Evolutionary conservation across 2,113 vertebrate species (phyloP), one percentile per base, ranked within the genome.

Genomic region (Riparia riparia): DNA sequence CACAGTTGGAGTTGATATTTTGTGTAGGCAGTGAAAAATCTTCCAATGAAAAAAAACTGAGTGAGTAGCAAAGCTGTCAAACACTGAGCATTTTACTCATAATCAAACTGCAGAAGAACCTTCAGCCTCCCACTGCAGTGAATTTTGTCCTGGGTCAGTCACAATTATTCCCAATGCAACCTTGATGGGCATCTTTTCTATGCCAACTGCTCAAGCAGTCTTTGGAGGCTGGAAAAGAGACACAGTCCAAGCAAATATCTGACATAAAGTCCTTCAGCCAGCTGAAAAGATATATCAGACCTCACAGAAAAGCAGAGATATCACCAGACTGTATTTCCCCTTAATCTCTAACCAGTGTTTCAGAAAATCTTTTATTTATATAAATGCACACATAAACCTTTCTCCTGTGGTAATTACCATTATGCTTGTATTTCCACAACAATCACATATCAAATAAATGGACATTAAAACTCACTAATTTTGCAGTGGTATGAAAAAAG

Each of bases 361-460:
- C 34, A 56, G 63, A 70, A 63, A 83, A 70, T 14, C 18, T 49
- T 69, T 61, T 63, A n/a, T 79, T 79, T 70, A 87, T 47, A 70
- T 24, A 54, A 61, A 47, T 25, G 21, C 10, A 54, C 12, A 76
- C 22, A 42, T 82, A 89, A 60, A 14, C 19, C 42, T 86, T 91
- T 79, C 32, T 89, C 74, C 49, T 61, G 15, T 45, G 41, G 21
- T 24, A 86, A 89, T 82, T 78, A 64, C 41, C 28, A 37, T 44
- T 42, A 22, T 44, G 20, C 32, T 74, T 79, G 42, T 60, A 63
- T 13, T 12, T 81, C 49, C 44, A 68, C 34, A 86, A 41, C 44
- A 95, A 86, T 74, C 60, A 94, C 26, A 86, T 32, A 89, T n/a
- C 29, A 68, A 76, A 82, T 18, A 81, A 83, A 89, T 50, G n/a